Conservation (phyloP, 2,113 vertebrate species). For the Tachuris rubrigastra region DNA sequence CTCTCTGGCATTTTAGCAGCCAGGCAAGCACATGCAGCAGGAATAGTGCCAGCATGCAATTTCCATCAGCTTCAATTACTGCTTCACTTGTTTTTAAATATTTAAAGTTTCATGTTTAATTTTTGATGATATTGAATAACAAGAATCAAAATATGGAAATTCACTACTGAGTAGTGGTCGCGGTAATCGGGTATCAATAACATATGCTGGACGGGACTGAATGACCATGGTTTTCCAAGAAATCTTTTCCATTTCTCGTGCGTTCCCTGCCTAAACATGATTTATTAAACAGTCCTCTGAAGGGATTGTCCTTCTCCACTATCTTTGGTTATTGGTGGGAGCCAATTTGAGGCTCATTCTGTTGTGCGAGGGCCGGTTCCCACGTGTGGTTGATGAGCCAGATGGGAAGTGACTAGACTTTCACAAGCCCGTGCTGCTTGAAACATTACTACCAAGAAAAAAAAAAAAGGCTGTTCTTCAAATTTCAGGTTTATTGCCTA, state of each 20-base stretch:
- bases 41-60: neutral
- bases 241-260: neutral
- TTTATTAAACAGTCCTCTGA: slow-evolving; percentile 40
- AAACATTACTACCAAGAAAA: slow-evolving; percentile 35
- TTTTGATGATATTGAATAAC: neutral
- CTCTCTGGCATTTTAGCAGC: neutral
- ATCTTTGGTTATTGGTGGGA: slow-evolving; percentile 42
- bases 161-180: neutral
- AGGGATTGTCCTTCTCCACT: neutral
- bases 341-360: neutral
- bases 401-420: slow-evolving; percentile 61
- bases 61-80: slow-evolving; percentile 2
- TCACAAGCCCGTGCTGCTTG: slow-evolving; percentile 40
- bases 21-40: neutral
- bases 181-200: neutral
- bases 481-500: slow-evolving; percentile 33
- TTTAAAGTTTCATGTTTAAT: neutral
- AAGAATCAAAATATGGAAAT: slow-evolving; percentile 1
- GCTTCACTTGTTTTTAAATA: neutral
- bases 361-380: neutral
- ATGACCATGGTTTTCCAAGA: neutral
- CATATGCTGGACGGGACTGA: neutral
- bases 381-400: slow-evolving; percentile 45
- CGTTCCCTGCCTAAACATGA: slow-evolving; percentile 16
- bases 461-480: neutral